These are phyloP conservation scores for Macaria liturata DNA, from an alignment of 2,888 invertebrate genomes.

Conservation along the genomic window DNA sequence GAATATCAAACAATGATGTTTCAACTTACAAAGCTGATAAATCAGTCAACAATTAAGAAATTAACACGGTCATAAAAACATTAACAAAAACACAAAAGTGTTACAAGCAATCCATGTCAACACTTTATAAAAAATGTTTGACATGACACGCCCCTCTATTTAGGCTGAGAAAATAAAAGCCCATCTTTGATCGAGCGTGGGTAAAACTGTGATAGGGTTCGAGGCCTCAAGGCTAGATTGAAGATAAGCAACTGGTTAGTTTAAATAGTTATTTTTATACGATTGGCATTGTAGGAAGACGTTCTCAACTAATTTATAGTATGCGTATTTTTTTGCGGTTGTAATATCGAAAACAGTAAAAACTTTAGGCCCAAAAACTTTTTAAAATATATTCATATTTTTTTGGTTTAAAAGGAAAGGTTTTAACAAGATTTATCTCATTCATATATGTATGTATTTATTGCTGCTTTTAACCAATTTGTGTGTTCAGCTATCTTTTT, in stretches of 20 bases:
- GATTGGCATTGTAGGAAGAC: too few species aligned
- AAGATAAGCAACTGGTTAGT: conserved; percentile 21
- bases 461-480: too few species aligned
- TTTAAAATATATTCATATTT: too few species aligned
- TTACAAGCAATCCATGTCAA: conserved; percentile 41
- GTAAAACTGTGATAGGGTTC: conserved; percentile 30
- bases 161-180: conserved; percentile 41
- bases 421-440: too few species aligned
- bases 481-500: too few species aligned
- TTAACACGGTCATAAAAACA: neutral
- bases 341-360: too few species aligned
- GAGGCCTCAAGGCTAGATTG: conserved; percentile 14
- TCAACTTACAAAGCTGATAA: neutral
- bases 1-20: neutral
- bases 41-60: too few species aligned
- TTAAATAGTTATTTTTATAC: neutral
- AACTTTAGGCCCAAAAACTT: too few species aligned
- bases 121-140: conserved; percentile 39
- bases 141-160: conserved; percentile 45
- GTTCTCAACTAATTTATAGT: too few species aligned
- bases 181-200: conserved; percentile 35
- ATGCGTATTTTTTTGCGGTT: too few species aligned
- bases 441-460: too few species aligned
- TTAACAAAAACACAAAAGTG: conserved; percentile 16
- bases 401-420: too few species aligned